Conservation (phyloP, 1,140 invertebrate species). For the Glossosoma conforme region DNA sequence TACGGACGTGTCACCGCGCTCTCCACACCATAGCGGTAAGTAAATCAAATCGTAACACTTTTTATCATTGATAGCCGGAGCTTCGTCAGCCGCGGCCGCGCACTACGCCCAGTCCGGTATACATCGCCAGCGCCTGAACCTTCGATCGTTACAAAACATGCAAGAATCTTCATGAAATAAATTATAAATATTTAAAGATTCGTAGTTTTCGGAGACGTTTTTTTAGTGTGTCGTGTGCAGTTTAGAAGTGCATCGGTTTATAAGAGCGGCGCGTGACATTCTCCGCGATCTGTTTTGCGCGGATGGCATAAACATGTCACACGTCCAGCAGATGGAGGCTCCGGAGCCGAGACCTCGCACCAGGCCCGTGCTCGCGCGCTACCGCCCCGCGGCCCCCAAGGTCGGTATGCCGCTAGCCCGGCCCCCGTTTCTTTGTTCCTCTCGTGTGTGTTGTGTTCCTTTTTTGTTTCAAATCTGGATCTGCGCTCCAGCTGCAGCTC, state of each 20-base stretch:
- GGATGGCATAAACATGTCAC: slow-evolving; percentile 7
- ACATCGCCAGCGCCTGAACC: too few species aligned
- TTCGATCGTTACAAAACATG: too few species aligned
- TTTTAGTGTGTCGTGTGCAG: too few species aligned
- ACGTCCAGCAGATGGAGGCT: too few species aligned
- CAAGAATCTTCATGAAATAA: too few species aligned
- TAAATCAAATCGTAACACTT: slow-evolving; percentile 9
- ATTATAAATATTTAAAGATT: too few species aligned
- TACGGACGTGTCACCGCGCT: slow-evolving; percentile 13
- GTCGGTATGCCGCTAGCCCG: slow-evolving; percentile 19
- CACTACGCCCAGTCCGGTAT: too few species aligned
- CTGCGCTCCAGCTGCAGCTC: background rate
- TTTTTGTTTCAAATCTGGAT: background rate
- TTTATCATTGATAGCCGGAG: slow-evolving; percentile 1
- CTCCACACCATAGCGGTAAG: slow-evolving; percentile 27
- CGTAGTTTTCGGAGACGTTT: too few species aligned
- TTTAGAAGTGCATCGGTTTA: background rate
- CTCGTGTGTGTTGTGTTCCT: background rate
- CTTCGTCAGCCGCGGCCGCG: slow-evolving; percentile 3
- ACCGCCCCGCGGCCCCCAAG: slow-evolving; percentile 22
- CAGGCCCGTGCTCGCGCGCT: slow-evolving; percentile 26
- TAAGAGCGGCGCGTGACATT: background rate
- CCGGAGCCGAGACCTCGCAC: slow-evolving; percentile 15
- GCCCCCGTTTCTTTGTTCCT: background rate
- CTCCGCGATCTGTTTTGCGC: background rate